Percentiles rank a stretch among this genome's conserved stretches.
These are phyloP conservation scores for Chromis chromis DNA, from an alignment of 2,797 vertebrate genomes.

Conservation along the genomic window DNA sequence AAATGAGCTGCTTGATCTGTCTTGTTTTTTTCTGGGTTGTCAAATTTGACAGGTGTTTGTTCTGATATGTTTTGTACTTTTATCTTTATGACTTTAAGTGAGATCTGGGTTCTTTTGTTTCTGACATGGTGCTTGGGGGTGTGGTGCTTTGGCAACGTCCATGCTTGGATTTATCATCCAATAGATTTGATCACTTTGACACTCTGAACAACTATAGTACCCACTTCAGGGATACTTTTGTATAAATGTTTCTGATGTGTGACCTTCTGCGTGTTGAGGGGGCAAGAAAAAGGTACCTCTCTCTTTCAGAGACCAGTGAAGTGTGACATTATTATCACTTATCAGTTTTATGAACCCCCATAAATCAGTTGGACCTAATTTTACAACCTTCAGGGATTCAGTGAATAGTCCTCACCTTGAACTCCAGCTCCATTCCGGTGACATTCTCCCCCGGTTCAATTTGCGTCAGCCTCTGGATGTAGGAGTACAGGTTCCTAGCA, in stretches of 20 bases:
- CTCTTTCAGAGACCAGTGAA: conserved; percentile 10
- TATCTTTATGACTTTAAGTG: too few relatives aligned
- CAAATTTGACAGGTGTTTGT: too few relatives aligned
- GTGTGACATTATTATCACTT: conserved; percentile 30
- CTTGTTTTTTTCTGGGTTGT: too few relatives aligned
- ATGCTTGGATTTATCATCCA: too few relatives aligned
- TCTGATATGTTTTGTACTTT: too few relatives aligned
- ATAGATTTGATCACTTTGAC: too few relatives aligned
- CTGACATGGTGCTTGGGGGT: too few relatives aligned
- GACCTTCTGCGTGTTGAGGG: not conserved
- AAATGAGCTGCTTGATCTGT: too few relatives aligned
- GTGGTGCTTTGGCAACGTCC: too few relatives aligned
- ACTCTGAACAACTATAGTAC: conserved; percentile 6
- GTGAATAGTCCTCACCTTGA: conserved; percentile 90
- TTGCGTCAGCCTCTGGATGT: conserved; percentile 98
- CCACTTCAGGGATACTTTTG: not conserved
- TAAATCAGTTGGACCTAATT: conserved; percentile 28
- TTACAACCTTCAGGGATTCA: not conserved
- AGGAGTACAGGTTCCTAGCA: conserved; percentile 96
- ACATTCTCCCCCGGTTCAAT: conserved; percentile 96
- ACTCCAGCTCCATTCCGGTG: conserved; percentile 98
- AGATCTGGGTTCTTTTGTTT: too few relatives aligned
- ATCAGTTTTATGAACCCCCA: conserved; percentile 31
- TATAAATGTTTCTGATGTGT: conserved; percentile 17
- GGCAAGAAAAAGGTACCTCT: conserved; percentile 18